Base-by-base conservation (phyloP, 2,888 invertebrate species). In the Polymixis lichenea region DNA sequence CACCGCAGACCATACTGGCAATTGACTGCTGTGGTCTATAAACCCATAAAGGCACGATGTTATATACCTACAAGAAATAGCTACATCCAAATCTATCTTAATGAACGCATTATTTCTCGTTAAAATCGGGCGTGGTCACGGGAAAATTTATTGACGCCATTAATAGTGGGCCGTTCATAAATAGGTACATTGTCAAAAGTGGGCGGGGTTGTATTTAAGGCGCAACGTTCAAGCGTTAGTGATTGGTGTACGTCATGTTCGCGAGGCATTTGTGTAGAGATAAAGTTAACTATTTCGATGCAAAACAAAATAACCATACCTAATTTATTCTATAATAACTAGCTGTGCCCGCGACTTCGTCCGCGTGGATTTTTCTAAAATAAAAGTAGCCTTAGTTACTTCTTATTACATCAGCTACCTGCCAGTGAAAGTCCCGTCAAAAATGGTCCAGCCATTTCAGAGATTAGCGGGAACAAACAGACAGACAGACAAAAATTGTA, bases 51-150 rank as follows among this genome's bases (percentile, higher is more conserved):
- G 6, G 43, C 43, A 46, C 43, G 43, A 13, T 46, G 11, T 11
- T 13, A 46, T 46, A 46, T 11, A 46, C 43, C 2, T 46, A 46
- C 43, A 46, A 46, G 43, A 46, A 46, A 46, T 1, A 46, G 4
- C 38, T n/a, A n/a, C n/a, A n/a, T n/a, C 38, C 4, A 43, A 65
- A 65, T 60, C 79, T 17, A 66, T 43, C 5, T 55, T 78, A 83
- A 83, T 83, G 22, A 78, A 51, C n/a, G 49, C 60, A 61, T 66
- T 78, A 66, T 55, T 83, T 78, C 55, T 84, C 60, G 60, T 80
- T 66, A 83, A 83, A 78, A 58, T 64, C 19, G 61, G 78, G 79
- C 55, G 79, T 56, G 65, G 84, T 43, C 65, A 43, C 32, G 15
- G 25, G 49, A 32, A 32, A 51, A 51, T 70, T 61, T 83, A 80